phyloP scores from a whole-genome alignment of 37 sponge, comb jelly and placozoan genomes.

The Spongia lamella region DNA sequence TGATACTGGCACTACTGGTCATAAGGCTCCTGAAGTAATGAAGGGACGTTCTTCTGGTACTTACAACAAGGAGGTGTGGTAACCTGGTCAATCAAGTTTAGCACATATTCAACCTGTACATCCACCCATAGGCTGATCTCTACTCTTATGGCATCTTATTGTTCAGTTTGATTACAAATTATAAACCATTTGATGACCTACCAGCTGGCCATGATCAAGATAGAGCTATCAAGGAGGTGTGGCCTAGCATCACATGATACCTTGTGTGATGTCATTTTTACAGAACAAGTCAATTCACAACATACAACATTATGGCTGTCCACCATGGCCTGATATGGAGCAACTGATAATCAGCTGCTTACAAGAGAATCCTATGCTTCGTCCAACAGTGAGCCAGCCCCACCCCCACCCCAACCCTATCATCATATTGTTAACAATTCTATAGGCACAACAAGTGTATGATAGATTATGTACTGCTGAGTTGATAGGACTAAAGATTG shows the following conservation, averaged over 20 bases:
- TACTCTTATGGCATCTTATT: conserved; percentile 65
- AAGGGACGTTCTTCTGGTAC: conserved; percentile 40
- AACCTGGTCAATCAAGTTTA: neutral
- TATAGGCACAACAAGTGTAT: conserved; percentile 58
- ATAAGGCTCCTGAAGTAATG: conserved; percentile 80
- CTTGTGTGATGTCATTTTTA: neutral
- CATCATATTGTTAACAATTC: too few relatives aligned
- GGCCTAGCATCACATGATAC: neutral
- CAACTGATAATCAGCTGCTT: conserved; percentile 71
- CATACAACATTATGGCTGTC: conserved; percentile 65
- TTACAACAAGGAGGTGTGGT: conserved; percentile 55
- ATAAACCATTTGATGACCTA: conserved; percentile 73
- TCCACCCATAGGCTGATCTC: conserved; percentile 50
- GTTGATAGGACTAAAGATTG: conserved; percentile 57
- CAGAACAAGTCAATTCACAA: conserved; percentile 64
- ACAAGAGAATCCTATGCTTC: conserved; percentile 54
- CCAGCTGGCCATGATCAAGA: conserved; percentile 52
- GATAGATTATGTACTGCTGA: conserved; percentile 55
- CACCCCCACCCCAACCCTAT: too few relatives aligned
- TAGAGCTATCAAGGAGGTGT: conserved; percentile 62
- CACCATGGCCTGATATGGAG: conserved; percentile 87
- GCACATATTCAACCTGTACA: neutral
- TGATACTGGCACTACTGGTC: conserved; percentile 72
- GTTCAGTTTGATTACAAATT: conserved; percentile 65
- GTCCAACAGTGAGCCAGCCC: conserved; percentile 41